phyloP scores from a whole-genome alignment of 2,113 vertebrate species.

The Terrapene triunguis region DNA sequence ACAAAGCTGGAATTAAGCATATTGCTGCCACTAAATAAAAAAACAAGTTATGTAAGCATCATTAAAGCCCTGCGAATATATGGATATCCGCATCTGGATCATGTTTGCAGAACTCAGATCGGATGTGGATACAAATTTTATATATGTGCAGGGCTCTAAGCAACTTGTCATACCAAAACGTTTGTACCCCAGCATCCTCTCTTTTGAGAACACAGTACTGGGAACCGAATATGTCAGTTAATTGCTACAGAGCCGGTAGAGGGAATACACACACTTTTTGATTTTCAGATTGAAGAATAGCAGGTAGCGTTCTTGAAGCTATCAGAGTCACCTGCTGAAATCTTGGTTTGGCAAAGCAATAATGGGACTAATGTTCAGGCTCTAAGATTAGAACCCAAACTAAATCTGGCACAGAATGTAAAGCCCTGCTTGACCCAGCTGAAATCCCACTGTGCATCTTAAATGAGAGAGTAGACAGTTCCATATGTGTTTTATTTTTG shows the following conservation, averaged over 20 bases:
- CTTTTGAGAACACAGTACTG: not conserved
- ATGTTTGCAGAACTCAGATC: too few relatives aligned
- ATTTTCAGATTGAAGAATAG: not conserved
- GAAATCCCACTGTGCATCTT: not conserved
- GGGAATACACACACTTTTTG: not conserved
- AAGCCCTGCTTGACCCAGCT: not conserved
- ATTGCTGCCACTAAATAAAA: not conserved
- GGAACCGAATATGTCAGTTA: not conserved
- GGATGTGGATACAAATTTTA: too few relatives aligned
- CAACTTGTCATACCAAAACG: not conserved
- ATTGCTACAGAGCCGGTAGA: not conserved
- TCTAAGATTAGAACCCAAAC: not conserved
- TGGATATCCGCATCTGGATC: too few relatives aligned
- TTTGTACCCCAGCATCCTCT: not conserved
- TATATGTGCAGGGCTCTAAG: not conserved
- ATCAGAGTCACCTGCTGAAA: rapidly evolving
- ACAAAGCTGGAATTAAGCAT: not conserved
- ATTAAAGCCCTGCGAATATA: not conserved
- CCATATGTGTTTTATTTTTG: not conserved
- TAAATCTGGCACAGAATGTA: not conserved
- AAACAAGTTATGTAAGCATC: not conserved
- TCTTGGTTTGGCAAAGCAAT: not conserved
- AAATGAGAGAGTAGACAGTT: not conserved
- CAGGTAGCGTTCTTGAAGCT: not conserved
- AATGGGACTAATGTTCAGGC: rapidly evolving